Conservation (phyloP, 2,888 invertebrate species). For the Pemphredon lugubris region DNA sequence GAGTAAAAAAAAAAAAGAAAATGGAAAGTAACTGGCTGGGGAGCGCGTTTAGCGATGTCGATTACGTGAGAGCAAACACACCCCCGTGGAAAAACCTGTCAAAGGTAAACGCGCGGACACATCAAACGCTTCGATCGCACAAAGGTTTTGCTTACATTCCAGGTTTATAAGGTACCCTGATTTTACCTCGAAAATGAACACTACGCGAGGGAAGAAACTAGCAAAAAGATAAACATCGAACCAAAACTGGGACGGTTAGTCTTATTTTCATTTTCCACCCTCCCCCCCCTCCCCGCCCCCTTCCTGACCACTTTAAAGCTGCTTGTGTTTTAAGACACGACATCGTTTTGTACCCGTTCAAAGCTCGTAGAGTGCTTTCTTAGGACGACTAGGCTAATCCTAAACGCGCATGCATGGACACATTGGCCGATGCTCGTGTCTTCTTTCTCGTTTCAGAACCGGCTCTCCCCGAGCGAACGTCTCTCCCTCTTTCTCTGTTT, state of each 20-base stretch:
- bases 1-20: neutral
- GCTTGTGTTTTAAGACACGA: constrained; percentile 49
- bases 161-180: neutral
- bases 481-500: constrained; percentile 4
- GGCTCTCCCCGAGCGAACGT: constrained; percentile 23
- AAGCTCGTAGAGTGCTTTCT: constrained; percentile 57
- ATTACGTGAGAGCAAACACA: constrained; percentile 39
- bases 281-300: neutral
- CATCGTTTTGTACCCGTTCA: constrained; percentile 46
- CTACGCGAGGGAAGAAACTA: neutral
- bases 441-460: constrained; percentile 65
- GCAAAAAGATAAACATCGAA: constrained; percentile 3
- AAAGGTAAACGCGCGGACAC: constrained; percentile 26
- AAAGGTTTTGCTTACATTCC: constrained; percentile 26
- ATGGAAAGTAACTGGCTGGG: constrained; percentile 16
- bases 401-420: constrained; percentile 70
- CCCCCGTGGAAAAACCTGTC: constrained; percentile 22
- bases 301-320: neutral
- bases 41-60: constrained; percentile 33
- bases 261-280: neutral
- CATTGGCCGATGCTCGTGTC: constrained; percentile 63
- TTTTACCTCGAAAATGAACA: constrained; percentile 16
- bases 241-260: constrained; percentile 3
- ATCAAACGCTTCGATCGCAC: constrained; percentile 46
- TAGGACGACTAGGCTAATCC: constrained; percentile 71